Evolutionary conservation across 2,888 invertebrate genomes (phyloP), one percentile per base, ranked within the genome.

Genomic region (Eilema depressum): DNA sequence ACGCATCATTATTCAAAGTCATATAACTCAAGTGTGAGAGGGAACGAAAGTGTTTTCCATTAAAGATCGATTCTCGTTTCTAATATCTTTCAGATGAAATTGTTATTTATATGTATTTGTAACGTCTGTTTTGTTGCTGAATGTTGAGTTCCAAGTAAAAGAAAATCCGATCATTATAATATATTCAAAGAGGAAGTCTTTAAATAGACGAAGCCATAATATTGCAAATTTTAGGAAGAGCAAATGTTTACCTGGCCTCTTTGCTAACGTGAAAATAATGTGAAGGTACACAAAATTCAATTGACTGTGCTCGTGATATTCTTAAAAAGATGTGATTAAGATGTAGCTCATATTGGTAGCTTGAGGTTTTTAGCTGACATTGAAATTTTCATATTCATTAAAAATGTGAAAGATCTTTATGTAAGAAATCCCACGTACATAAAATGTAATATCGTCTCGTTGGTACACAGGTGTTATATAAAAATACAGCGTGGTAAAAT

Each of bases 1-100:
- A 91, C 88, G 89, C 85, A 85, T 92, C 93, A 93, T 95, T 93
- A 92, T 89, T 93, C 93, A 93, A 88, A 75, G 91, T 91, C 91
- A 89, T 91, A 91, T 92, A 91, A 90, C 87, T 88, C 81, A 87
- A 92, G 92, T 88, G 87, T 78, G 87, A 89, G 86, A 89, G 90
- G 90, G 87, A 88, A 86, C 86, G 82, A 83, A 88, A 90, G 86
- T 89, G 89, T 89, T 91, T 92, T 87, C 88, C 85, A 87, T 90
- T 89, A 84, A 84, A 84, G 85, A 89, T 90, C 86, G 88, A 90
- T 89, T 79, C 80, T 85, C 79, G 81, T 84, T 87, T 84, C 67
- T 75, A 67, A 77, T 75, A 73, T 74, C 73, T 75, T 65, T 62
- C 69, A 69, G 57, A 72, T 70, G 47, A 69, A n/a, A 23, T 69